Evolutionary conservation across 2,113 vertebrate genomes (phyloP).

Genomic region (Plotosus lineatus): DNA sequence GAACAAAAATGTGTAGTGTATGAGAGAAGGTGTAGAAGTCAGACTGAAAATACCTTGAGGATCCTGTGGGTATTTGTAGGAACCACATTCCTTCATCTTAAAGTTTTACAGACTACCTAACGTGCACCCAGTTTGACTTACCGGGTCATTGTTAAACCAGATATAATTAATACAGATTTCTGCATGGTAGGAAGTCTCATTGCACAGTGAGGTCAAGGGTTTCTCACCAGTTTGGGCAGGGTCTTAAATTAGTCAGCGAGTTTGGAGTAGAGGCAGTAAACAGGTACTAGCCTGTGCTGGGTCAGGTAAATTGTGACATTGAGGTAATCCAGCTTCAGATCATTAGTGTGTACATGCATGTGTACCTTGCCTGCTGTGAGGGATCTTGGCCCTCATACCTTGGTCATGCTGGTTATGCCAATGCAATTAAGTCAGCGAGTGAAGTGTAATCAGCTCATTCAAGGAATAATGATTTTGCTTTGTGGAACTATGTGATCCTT

Average conservation of each 20-base stretch:
- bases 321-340: constrained; percentile 36
- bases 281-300: not conserved
- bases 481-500: not conserved
- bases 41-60: not conserved
- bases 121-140: not conserved
- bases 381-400: constrained; percentile 11
- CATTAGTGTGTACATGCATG: not conserved
- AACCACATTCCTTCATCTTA: not conserved
- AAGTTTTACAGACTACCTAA: not conserved
- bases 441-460: not conserved
- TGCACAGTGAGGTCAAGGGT: not conserved
- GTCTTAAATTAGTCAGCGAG: constrained; percentile 28
- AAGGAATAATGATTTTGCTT: not conserved
- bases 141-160: not conserved
- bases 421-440: constrained; percentile 27
- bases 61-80: not conserved
- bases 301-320: constrained; percentile 8
- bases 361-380: constrained; percentile 27
- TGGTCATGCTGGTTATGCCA: constrained; percentile 37
- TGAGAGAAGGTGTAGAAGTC: not conserved
- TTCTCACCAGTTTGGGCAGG: constrained; percentile 7
- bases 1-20: not conserved
- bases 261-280: constrained; percentile 42
- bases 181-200: not conserved
- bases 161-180: not conserved